A percentile compares a stretch with the other conserved stretches of the same genome.
Conservation (phyloP, 2,888 invertebrate species). For the Brachylomia viminalis region DNA sequence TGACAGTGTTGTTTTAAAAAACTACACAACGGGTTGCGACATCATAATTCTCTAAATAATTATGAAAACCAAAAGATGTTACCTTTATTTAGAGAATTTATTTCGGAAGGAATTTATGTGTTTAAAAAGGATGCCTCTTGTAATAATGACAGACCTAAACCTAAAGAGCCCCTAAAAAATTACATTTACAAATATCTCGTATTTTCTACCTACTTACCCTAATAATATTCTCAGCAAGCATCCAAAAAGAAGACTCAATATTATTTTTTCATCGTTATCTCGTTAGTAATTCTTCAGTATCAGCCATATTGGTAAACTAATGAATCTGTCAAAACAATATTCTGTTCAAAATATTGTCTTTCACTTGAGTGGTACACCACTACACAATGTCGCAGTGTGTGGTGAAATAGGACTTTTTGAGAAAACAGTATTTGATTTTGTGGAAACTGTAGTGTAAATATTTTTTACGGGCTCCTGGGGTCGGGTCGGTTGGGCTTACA, state of each 20-base stretch:
- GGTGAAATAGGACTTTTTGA: background rate
- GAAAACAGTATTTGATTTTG: background rate
- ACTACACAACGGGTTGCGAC: no score
- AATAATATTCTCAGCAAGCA: background rate
- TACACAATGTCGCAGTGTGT: constrained; percentile 12
- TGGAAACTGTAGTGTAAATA: background rate
- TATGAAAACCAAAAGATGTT: no score
- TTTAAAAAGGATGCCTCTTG: background rate
- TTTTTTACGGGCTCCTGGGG: background rate
- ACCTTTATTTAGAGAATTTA: no score
- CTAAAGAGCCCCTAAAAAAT: background rate
- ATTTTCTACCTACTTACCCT: background rate
- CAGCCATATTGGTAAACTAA: constrained; percentile 1
- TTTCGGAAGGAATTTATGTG: no score
- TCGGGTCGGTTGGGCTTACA: no score
- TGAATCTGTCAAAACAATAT: constrained; percentile 44
- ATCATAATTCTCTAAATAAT: no score
- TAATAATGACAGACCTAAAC: background rate
- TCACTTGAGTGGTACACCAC: background rate
- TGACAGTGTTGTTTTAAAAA: no score
- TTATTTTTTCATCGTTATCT: constrained; percentile 16
- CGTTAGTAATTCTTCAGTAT: background rate
- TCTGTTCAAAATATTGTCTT: constrained; percentile 18
- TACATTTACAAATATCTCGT: background rate
- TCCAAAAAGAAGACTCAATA: background rate